Conservation (phyloP, 2,113 vertebrate species). For the Caranx melampygus region DNA sequence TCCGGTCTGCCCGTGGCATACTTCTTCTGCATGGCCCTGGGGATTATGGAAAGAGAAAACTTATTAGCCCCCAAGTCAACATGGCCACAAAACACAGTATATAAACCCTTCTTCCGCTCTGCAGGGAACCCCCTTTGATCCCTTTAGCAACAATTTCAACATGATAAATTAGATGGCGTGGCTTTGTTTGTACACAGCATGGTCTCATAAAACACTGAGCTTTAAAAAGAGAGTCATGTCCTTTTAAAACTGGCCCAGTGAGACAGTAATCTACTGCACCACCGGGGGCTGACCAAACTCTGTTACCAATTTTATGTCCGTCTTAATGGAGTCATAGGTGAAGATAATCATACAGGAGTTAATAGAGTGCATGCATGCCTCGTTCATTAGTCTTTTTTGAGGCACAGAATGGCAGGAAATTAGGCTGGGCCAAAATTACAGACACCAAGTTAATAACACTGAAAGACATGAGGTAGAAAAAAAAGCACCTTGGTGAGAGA, state of each 20-base stretch:
- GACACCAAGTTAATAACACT: neutral
- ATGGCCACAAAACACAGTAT: slow-evolving; percentile 31
- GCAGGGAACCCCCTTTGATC: slow-evolving; percentile 64
- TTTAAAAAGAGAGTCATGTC: slow-evolving; percentile 46
- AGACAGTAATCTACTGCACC: slow-evolving; percentile 44
- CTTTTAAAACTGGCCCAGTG: slow-evolving; percentile 48
- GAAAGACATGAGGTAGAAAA: neutral
- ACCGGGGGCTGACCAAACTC: slow-evolving; percentile 35
- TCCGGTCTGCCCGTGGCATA: slow-evolving; percentile 95
- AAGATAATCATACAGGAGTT: slow-evolving; percentile 56
- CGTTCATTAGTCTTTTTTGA: slow-evolving; percentile 24
- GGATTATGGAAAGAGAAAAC: slow-evolving; percentile 66
- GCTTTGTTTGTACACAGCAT: slow-evolving; percentile 76
- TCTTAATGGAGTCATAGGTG: slow-evolving; percentile 52
- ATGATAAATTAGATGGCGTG: slow-evolving; percentile 69
- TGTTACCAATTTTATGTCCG: slow-evolving; percentile 47
- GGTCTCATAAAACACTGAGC: slow-evolving; percentile 68
- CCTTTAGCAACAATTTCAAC: slow-evolving; percentile 60
- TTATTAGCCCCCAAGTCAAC: slow-evolving; percentile 51
- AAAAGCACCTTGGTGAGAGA: slow-evolving; percentile 88
- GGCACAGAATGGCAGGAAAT: neutral
- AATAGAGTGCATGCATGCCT: slow-evolving; percentile 35
- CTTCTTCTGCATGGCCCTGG: slow-evolving; percentile 97
- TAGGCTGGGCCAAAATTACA: neutral
- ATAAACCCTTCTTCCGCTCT: slow-evolving; percentile 62